These are phyloP conservation scores for Sthenelais limicola DNA, from an alignment of 2,888 invertebrate genomes.

Conservation along the genomic window DNA sequence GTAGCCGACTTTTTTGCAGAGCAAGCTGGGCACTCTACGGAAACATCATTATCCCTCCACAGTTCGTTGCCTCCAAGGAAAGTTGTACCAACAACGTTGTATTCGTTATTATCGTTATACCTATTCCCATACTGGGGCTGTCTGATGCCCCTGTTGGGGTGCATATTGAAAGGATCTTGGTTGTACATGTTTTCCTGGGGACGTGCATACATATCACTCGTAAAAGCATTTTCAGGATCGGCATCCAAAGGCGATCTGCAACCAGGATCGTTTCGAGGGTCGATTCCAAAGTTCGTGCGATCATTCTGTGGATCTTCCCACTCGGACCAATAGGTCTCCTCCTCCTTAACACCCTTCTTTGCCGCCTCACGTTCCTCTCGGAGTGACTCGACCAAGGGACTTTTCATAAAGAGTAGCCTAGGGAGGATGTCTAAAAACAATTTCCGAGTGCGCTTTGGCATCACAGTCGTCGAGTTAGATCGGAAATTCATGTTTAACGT, in stretches of 20 bases:
- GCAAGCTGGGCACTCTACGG: no score
- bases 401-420: slow-evolving; percentile 81
- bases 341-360: slow-evolving; percentile 47
- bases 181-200: no score
- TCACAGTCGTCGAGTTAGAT: slow-evolving; percentile 86
- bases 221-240: neutral
- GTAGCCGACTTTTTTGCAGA: no score
- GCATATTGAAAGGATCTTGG: no score
- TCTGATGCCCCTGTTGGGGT: no score
- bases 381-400: no score
- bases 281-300: no score
- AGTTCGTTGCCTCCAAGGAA: slow-evolving; percentile 4
- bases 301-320: slow-evolving; percentile 17
- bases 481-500: slow-evolving; percentile 76
- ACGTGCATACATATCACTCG: neutral
- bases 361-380: no score
- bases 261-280: neutral
- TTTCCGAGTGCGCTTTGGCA: slow-evolving; percentile 21
- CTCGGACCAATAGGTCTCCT: slow-evolving; percentile 7
- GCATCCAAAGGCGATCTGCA: neutral
- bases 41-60: slow-evolving; percentile 13
- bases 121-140: no score
- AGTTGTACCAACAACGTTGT: slow-evolving; percentile 1
- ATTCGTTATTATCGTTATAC: neutral
- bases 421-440: slow-evolving; percentile 38